A percentile compares a stretch with the other conserved stretches of the same genome.
phyloP scores from a whole-genome alignment of 35 echinoderm and acorn worm species.

The Anneissia japonica region DNA sequence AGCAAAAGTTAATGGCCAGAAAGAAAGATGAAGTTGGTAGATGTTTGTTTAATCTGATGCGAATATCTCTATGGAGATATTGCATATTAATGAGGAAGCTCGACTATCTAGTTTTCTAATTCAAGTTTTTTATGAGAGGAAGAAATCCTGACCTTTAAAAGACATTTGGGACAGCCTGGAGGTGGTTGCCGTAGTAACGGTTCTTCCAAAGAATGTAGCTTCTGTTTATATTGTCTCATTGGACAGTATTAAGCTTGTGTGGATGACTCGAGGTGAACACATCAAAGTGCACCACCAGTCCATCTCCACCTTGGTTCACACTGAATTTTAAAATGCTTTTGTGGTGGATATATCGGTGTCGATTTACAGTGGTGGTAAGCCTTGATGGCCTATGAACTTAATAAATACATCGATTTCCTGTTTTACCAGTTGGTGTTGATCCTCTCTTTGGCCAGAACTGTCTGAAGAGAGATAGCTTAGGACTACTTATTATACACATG shows the following conservation, averaged over 20 bases:
- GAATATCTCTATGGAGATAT: not conserved
- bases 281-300: too few species aligned
- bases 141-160: not conserved
- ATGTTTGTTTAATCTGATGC: not conserved
- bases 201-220: not conserved
- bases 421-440: not conserved
- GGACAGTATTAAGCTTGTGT: not conserved
- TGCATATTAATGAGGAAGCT: not conserved
- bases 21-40: not conserved
- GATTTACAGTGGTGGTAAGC: not conserved
- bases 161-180: not conserved
- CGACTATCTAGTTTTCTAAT: not conserved
- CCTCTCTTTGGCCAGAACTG: too few species aligned
- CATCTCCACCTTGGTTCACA: not conserved
- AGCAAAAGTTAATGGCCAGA: too few species aligned
- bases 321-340: not conserved
- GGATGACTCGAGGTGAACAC: not conserved
- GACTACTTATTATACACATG: not conserved
- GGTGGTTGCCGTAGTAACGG: not conserved
- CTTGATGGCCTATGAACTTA: not conserved
- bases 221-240: not conserved
- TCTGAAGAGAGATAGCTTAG: not conserved
- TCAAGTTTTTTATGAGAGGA: not conserved
- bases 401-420: not conserved
- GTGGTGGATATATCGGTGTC: not conserved